Conservation (phyloP, 2,797 vertebrate species). For the Luscinia megarhynchos region DNA sequence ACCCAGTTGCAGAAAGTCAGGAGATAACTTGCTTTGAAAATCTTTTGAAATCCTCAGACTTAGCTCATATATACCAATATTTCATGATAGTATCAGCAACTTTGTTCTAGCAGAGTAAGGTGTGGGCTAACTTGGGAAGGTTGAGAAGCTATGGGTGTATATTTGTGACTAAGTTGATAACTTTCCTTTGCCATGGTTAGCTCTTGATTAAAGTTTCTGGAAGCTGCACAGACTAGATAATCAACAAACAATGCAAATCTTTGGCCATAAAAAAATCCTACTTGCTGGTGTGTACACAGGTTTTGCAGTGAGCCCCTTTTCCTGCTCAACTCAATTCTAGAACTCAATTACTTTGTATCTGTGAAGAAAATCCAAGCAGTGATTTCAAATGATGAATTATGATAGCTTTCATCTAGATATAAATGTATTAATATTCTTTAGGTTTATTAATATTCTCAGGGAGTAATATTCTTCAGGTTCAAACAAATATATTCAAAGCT, state of each 20-base stretch:
- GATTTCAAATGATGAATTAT: background rate
- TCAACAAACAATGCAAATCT: background rate
- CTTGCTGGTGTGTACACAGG: background rate
- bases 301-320: background rate
- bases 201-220: conserved; percentile 6
- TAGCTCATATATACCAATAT: background rate
- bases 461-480: background rate
- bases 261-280: background rate
- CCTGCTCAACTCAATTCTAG: background rate
- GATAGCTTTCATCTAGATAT: background rate
- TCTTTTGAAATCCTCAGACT: conserved; percentile 12
- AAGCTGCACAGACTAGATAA: background rate
- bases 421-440: background rate
- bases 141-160: rapidly evolving
- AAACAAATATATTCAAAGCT: background rate
- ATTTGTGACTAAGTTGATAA: background rate
- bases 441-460: background rate
- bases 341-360: background rate
- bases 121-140: background rate
- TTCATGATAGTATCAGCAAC: background rate
- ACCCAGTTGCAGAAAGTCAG: conserved; percentile 8
- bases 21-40: conserved; percentile 15
- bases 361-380: background rate
- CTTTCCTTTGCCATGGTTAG: background rate
- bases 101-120: background rate